Evolutionary conservation across 2,888 invertebrate genomes (phyloP).

Genomic region (Lasioglossum morio): DNA sequence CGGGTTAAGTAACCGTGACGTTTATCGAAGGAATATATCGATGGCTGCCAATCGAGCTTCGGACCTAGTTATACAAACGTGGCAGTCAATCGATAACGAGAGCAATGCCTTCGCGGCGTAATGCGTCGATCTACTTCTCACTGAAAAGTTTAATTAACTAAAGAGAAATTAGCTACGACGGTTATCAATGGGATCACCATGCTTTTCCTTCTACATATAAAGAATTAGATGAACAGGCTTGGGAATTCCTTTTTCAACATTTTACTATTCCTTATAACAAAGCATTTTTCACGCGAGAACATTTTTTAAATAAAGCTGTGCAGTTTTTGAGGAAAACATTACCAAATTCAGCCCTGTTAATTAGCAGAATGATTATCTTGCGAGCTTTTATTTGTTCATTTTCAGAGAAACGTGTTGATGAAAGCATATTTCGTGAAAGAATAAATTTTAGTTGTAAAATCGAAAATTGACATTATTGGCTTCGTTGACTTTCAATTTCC

Average conservation of each 20-base stretch:
- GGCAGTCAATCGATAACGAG: constrained; percentile 12
- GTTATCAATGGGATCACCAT: neutral
- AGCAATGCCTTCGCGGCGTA: neutral
- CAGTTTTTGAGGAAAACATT: too few species aligned
- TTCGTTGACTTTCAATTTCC: neutral
- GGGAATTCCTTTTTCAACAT: neutral
- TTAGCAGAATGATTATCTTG: too few species aligned
- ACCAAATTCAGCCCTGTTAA: too few species aligned
- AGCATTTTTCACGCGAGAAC: too few species aligned
- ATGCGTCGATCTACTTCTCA: neutral
- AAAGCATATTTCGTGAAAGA: neutral
- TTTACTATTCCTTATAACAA: too few species aligned
- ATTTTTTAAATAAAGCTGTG: too few species aligned
- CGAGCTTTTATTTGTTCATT: neutral
- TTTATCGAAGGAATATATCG: constrained; percentile 11
- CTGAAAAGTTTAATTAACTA: neutral
- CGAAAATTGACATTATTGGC: neutral
- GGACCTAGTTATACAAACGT: neutral
- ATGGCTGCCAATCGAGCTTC: constrained; percentile 8
- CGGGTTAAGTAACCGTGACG: constrained; percentile 20
- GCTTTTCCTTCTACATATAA: neutral
- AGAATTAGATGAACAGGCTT: neutral
- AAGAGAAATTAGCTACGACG: neutral
- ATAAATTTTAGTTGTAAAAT: neutral
- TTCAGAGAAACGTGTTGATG: neutral